Base-by-base conservation (phyloP, 2,888 invertebrate genomes). In the Mactromeris polynyma region DNA sequence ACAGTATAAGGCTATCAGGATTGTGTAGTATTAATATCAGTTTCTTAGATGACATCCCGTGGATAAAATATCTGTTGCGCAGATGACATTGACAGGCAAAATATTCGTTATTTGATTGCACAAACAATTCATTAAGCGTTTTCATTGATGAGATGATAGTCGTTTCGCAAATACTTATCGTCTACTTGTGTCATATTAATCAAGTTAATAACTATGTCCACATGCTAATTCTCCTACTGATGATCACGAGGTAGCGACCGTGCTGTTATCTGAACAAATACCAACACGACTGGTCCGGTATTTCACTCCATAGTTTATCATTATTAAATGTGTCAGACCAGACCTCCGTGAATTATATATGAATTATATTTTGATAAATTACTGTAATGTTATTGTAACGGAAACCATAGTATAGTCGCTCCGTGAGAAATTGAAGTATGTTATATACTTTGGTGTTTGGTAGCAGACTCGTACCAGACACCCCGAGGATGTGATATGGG, bases 131-230 rank as follows among this genome's bases (percentile, higher is more conserved):
- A 64, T 26, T 64, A 64, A 64, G n/a, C n/a, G 9, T 64, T 64
- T 64, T 64, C 26, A 26, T 26, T 64, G 58, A 64, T 64, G 58
- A n/a, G 58, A n/a, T 26, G 58, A 64, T 64, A 26, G 58, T 64
- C 58, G 58, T 64, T 64, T n/a, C 9, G 11, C 26, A 64, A 64
- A 64, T 64, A 64, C 58, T 64, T 64, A 26, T 64, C 58, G 26
- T 64, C 58, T 64, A 64, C 58, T 64, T 64, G 58, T 64, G 58
- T 26, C 58, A n/a, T 64, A 64, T 64, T 64, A 64, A 64, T 64
- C 58, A 64, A 64, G 58, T 64, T 64, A 64, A n/a, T 64, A 64
- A 64, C 46, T 26, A 26, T 1, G 58, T 64, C 9, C 26, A 64
- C 26, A 64, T 64, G 58, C 26, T 21, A 26, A n/a, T 64, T 64